Evolutionary conservation across 2,888 invertebrate species (phyloP), one percentile per base, ranked within the genome.

Genomic region (Cremastinae sp.): DNA sequence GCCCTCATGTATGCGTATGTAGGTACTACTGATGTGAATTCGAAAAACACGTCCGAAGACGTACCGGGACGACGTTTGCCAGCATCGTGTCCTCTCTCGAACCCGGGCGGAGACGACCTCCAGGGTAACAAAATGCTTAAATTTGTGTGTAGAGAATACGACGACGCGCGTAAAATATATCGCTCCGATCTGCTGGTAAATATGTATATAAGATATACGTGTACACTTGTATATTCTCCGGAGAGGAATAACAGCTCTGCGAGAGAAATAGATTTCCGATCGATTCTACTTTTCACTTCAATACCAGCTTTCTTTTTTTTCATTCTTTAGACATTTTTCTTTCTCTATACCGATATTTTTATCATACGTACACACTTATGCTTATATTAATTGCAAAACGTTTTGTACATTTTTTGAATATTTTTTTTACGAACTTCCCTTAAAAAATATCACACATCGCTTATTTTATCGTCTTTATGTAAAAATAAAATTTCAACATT

Each of bases 121-220:
- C 56, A n/a, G 4, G 47, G 22, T 37, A 65, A 39, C 39, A 56
- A 64, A 72, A 58, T 47, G 75, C 58, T 64, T 66, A 76, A 68
- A 72, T 76, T 75, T 75, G 75, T 75, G 74, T 75, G 71, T 5
- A 2, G 28, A 5, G 37, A 41, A 71, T n/a, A n/a, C 61, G 55
- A 56, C 65, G 49, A 22, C 55, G 49, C 64, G 68, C 53, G 16
- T 41, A 16, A 43, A 45, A 65, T 71, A 61, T 53, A 65, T 51
- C 51, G 20, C 37, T 28, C 16, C 58, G 43, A 12, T 58, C 49
- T 53, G 45, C 51, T 70, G n/a, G n/a, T n/a, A n/a, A n/a, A 74
- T 70, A 74, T 70, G 59, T 41, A 18, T 12, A 37, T 10, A 39
- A 51, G 37, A 4, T 41, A 64, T 51, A 20, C 5, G 22, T 2